Conservation (phyloP, 2,797 vertebrate species). For the Pempheris klunzingeri region DNA sequence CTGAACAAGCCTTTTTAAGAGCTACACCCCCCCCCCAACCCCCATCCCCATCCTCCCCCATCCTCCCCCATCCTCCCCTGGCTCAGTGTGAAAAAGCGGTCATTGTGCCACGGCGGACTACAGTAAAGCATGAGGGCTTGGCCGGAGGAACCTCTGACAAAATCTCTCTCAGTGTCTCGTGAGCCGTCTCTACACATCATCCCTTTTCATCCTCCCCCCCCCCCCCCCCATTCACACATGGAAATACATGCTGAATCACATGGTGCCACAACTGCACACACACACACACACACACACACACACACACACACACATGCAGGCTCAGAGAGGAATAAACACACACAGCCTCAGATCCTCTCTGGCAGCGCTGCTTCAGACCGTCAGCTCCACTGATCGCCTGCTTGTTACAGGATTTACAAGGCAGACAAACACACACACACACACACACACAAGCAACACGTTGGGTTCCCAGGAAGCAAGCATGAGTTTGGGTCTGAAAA, state of each 20-base stretch:
- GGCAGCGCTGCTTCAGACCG: constrained; percentile 1
- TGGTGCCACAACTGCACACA: not conserved
- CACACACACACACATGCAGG: constrained; percentile 9
- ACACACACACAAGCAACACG: not conserved
- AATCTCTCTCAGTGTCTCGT: constrained; percentile 41
- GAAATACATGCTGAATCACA: constrained; percentile 36
- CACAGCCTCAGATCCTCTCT: constrained; percentile 27
- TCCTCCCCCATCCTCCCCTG: constrained; percentile 4
- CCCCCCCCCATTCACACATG: constrained; percentile 10
- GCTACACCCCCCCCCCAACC: constrained; percentile 11
- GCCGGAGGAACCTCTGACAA: constrained; percentile 34
- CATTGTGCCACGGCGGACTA: constrained; percentile 68
- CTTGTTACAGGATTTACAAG: constrained; percentile 37
- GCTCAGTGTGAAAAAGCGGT: constrained; percentile 69
- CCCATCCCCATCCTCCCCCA: not conserved
- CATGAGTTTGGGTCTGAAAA: not conserved
- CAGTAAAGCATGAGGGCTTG: constrained; percentile 45
- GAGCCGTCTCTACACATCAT: constrained; percentile 28
- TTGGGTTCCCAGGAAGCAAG: constrained; percentile 19
- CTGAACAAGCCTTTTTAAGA: constrained; percentile 61
- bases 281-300: not conserved
- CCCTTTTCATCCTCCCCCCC: constrained; percentile 26
- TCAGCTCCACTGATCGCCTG: constrained; percentile 26
- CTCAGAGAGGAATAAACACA: constrained; percentile 7
- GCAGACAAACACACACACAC: not conserved